Base-by-base conservation (phyloP, 2,888 invertebrate species). In the Drosophila hamatofila region DNA sequence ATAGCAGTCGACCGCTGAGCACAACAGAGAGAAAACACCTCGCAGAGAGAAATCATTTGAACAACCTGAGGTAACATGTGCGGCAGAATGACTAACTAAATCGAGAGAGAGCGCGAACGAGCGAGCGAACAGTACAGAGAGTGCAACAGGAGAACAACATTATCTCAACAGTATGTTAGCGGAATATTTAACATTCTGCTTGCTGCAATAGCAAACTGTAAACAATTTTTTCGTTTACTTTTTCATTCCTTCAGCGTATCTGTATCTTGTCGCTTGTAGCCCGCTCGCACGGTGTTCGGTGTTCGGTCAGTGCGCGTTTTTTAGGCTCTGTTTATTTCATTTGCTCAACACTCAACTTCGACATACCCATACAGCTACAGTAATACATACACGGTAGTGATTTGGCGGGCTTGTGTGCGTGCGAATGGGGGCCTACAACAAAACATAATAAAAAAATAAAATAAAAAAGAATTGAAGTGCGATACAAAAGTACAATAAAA, bases 361-460 rank as follows among this genome's bases (percentile, higher is more conserved):
- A 78, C 69, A 69, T 49, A 80, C 67, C 65, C 71, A 79, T 48
- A 74, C 71, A 64, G 66, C 61, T 64, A 70, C 60, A 66, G 57
- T 69, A 59, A 70, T 80, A 83, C 63, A 86, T 62, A 73, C 86
- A 86, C 89, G 78, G 89, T 86, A 88, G 83, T 88, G 89, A 83
- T 86, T 83, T 83, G 87, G 83, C 83, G 83, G 83, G 89, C 81
- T 80, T 56, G 68, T 83, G 81, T 81, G 83, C 86, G 76, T 75
- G 83, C 80, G 69, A 82, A 72, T 77, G 57, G 76, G 76, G 80
- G 73, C 81, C 67, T 78, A 84, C 70, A 88, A 80, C 72, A 80
- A 75, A 83, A 80, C 69, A 70, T 69, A 82, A 72, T 68, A 69
- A 69, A 67, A 78, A 58, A 57, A 66, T 30, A 30, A 68, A 67